Percentiles rank a stretch among this genome's conserved stretches.
Evolutionary conservation across 1,140 invertebrate genomes (phyloP).

Genomic region (Penaeus vannamei): DNA sequence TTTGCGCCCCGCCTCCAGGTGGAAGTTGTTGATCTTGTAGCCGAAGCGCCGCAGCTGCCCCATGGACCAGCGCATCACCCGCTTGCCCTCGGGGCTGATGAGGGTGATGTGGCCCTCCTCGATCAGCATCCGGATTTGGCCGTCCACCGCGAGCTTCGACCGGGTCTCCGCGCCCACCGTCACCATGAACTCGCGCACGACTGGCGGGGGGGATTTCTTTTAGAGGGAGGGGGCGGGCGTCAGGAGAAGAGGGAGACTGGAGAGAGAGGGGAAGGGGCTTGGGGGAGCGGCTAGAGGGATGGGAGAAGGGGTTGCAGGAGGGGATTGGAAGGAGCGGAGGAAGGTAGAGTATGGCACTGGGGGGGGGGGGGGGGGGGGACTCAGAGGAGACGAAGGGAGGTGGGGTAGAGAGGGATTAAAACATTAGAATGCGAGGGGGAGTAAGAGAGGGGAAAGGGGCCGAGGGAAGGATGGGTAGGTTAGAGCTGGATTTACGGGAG

Average conservation of each 20-base stretch:
- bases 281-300: not conserved
- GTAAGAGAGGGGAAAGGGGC: not conserved
- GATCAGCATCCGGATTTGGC: not conserved
- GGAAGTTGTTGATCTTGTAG: constrained; percentile 26
- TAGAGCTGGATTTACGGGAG: not conserved
- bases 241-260: not conserved
- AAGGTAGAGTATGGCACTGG: no score
- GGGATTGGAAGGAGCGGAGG: no score
- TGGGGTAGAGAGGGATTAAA: not conserved
- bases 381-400: no score
- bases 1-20: constrained; percentile 40
- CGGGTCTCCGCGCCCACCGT: not conserved
- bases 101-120: constrained; percentile 35
- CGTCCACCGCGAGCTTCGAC: constrained; percentile 21
- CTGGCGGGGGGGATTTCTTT: not conserved
- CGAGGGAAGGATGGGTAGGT: not conserved
- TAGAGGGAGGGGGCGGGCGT: not conserved
- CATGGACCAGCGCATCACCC: constrained; percentile 17
- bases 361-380: no score
- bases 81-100: constrained; percentile 7
- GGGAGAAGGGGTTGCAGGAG: no score
- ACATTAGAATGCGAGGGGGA: not conserved
- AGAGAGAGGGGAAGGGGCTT: not conserved
- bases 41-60: constrained; percentile 23
- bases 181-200: not conserved